Percentiles rank a stretch among this genome's conserved stretches.
These are phyloP conservation scores for Cacatua alba DNA, from an alignment of 2,113 vertebrate species.

Conservation along the genomic window DNA sequence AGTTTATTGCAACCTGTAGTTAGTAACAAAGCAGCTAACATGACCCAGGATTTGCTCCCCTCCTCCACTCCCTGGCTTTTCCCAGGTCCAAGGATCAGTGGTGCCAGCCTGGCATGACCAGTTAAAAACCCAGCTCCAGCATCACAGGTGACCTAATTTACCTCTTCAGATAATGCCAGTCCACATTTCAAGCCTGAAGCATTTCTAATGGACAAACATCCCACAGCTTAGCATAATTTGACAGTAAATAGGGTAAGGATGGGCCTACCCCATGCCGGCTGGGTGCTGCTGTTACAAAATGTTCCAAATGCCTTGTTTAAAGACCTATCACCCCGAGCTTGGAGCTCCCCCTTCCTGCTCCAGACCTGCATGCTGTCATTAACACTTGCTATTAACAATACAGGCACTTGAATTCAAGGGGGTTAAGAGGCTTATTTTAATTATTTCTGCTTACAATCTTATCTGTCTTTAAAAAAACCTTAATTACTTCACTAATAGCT, in stretches of 20 bases:
- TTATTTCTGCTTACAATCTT: conserved; percentile 16
- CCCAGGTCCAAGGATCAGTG: not conserved
- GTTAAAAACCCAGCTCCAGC: not conserved
- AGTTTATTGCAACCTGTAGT: not conserved
- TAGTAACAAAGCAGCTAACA: not conserved
- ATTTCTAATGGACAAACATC: fast-evolving
- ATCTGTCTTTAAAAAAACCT: not conserved
- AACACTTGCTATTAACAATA: fast-evolving
- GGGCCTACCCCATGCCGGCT: fast-evolving
- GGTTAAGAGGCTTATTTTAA: not conserved
- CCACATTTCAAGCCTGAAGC: fast-evolving
- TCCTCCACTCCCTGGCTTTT: not conserved
- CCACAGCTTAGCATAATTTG: fast-evolving
- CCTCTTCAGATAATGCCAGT: fast-evolving
- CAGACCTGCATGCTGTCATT: fast-evolving
- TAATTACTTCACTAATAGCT: conserved; percentile 47
- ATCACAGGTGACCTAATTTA: too few relatives aligned
- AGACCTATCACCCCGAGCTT: fast-evolving
- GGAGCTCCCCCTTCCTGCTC: fast-evolving
- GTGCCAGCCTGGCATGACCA: not conserved
- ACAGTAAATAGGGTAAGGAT: fast-evolving
- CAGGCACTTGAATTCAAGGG: not conserved
- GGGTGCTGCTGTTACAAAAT: not conserved
- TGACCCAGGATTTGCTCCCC: not conserved
- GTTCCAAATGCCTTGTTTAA: fast-evolving